Percentiles rank a stretch among this genome's conserved stretches.
Conservation (phyloP, 2,797 vertebrate genomes). For the Percopsis omiscomaycus region DNA sequence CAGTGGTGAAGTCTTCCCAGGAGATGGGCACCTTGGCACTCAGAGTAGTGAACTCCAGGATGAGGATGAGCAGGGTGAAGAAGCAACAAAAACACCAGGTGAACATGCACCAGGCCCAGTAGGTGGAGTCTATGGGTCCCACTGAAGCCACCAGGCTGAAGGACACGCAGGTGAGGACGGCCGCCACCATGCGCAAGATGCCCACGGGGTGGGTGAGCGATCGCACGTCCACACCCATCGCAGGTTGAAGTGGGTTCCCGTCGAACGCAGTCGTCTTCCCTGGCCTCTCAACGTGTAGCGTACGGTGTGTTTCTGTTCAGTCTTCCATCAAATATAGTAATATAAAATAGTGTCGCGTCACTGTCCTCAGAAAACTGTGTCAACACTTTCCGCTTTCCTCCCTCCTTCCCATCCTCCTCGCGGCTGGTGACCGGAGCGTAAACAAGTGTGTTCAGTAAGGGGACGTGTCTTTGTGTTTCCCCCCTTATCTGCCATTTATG, state of each 20-base stretch:
- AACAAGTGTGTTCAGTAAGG: conserved; percentile 19
- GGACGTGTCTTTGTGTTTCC: too few species aligned
- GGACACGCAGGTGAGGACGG: conserved; percentile 74
- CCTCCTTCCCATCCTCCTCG: neutral
- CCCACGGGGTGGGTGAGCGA: conserved; percentile 68
- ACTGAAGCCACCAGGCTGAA: conserved; percentile 80
- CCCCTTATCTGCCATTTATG: too few species aligned
- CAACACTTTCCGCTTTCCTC: neutral
- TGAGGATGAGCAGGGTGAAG: conserved; percentile 77
- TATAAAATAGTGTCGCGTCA: too few species aligned
- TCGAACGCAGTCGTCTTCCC: neutral
- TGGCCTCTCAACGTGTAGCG: neutral
- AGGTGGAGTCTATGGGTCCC: rapidly evolving
- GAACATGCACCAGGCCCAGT: conserved; percentile 88
- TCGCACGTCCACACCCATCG: conserved; percentile 57
- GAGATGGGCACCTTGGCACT: conserved; percentile 74
- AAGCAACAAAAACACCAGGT: conserved; percentile 86
- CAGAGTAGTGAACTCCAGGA: conserved; percentile 81
- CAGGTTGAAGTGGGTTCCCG: conserved; percentile 7
- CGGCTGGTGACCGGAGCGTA: neutral
- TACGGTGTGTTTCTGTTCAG: too few species aligned
- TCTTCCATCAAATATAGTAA: too few species aligned
- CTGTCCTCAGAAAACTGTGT: neutral
- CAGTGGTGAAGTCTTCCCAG: conserved; percentile 87
- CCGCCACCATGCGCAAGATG: conserved; percentile 73